Conservation (phyloP, 92 coral and sea anemone genomes). For the Epizoanthus stellaris region DNA sequence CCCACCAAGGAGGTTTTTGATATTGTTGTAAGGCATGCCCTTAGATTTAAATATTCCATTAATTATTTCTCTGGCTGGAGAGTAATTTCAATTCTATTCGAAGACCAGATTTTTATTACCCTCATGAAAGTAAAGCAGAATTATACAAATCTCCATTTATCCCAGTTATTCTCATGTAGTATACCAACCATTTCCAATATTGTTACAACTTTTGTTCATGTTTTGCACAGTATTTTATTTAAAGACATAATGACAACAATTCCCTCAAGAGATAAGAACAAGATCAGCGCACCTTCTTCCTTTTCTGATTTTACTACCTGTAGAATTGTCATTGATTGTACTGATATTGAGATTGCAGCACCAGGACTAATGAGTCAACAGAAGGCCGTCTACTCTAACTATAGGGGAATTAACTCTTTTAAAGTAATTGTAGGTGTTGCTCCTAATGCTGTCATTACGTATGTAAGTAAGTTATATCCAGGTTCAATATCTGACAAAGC, state of each 20-base stretch:
- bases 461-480: constrained; percentile 61
- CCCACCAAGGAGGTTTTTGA: constrained; percentile 51
- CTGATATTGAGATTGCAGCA: constrained; percentile 63
- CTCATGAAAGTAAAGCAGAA: constrained; percentile 34
- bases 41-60: constrained; percentile 41
- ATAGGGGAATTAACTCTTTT: constrained; percentile 53
- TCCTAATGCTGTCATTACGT: constrained; percentile 61
- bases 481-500: constrained; percentile 63
- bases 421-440: constrained; percentile 68
- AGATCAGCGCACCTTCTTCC: constrained; percentile 47
- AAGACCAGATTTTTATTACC: constrained; percentile 34
- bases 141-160: constrained; percentile 30
- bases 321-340: constrained; percentile 62
- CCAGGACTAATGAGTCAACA: constrained; percentile 52
- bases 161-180: not conserved
- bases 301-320: constrained; percentile 52
- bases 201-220: constrained; percentile 41
- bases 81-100: constrained; percentile 31
- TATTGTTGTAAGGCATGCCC: constrained; percentile 43
- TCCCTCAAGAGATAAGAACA: constrained; percentile 56
- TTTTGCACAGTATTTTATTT: constrained; percentile 43
- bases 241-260: constrained; percentile 38
- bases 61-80: constrained; percentile 41
- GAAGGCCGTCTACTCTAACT: constrained; percentile 45
- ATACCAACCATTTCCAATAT: constrained; percentile 28